phyloP scores from a whole-genome alignment of 2,888 invertebrate genomes.

The Hydroisotoma schaefferi region DNA sequence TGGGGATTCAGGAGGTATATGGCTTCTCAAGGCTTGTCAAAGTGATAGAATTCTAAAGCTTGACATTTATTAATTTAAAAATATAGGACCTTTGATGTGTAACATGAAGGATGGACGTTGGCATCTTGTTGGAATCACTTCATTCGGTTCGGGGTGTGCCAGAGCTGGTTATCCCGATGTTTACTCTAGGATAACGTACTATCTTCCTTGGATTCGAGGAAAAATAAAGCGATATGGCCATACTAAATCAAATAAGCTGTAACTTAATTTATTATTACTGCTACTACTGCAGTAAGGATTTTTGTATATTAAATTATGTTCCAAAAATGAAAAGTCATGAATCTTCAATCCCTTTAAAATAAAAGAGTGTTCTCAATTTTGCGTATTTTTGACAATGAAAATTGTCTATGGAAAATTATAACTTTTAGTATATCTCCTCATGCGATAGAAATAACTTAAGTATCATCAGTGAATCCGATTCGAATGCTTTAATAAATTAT shows the following conservation, averaged over 20 bases:
- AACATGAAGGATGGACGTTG: constrained; percentile 72
- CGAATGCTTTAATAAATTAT: too few species aligned
- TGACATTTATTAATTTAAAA: background rate
- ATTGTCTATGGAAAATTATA: too few species aligned
- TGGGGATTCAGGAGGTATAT: constrained; percentile 53
- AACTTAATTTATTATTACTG: constrained; percentile 18
- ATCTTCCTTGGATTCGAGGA: constrained; percentile 72
- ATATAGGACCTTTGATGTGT: constrained; percentile 75
- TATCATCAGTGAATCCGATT: too few species aligned
- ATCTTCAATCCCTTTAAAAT: too few species aligned
- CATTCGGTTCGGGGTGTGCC: constrained; percentile 89
- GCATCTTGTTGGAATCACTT: constrained; percentile 84
- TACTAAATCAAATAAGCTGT: constrained; percentile 20
- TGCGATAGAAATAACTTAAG: too few species aligned
- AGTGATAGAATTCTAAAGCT: background rate
- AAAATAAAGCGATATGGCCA: constrained; percentile 46
- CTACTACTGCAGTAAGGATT: too few species aligned
- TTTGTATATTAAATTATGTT: too few species aligned
- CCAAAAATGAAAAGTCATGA: too few species aligned
- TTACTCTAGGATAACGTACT: constrained; percentile 77
- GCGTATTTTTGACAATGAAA: too few species aligned
- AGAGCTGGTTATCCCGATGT: constrained; percentile 77
- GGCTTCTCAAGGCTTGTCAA: too few species aligned
- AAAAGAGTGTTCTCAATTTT: too few species aligned
- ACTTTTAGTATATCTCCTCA: too few species aligned